Evolutionary conservation across 2,888 invertebrate genomes (phyloP).

Genomic region (Mesorhabditis belari): DNA sequence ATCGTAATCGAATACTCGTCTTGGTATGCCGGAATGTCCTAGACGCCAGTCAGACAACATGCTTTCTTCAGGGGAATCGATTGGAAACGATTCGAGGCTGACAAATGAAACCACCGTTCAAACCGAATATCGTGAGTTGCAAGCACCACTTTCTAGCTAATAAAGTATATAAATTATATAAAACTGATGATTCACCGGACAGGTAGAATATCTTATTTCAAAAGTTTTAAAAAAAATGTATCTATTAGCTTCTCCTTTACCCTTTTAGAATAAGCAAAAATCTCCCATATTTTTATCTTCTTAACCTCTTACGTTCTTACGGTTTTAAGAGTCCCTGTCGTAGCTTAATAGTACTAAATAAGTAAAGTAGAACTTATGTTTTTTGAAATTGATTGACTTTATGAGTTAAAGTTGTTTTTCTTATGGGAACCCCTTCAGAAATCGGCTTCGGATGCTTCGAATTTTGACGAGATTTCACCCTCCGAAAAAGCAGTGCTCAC

Average conservation of each 20-base stretch:
- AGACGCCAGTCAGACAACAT: conserved; percentile 84
- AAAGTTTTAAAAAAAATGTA: not conserved
- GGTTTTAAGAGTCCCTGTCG: too few relatives aligned
- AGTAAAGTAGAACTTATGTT: too few relatives aligned
- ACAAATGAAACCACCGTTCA: conserved; percentile 84
- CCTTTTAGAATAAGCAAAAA: too few relatives aligned
- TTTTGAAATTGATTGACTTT: too few relatives aligned
- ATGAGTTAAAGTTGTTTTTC: too few relatives aligned
- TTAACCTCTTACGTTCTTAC: too few relatives aligned
- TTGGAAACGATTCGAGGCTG: conserved; percentile 84
- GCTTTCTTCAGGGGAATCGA: conserved; percentile 80
- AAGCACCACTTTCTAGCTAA: too few relatives aligned
- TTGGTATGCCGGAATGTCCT: conserved; percentile 79
- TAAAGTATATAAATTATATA: not conserved
- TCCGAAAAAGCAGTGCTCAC: conserved; percentile 84
- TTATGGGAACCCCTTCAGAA: too few relatives aligned
- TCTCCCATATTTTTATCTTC: too few relatives aligned
- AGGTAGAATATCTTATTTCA: too few relatives aligned
- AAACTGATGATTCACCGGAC: too few relatives aligned
- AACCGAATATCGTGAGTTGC: conserved; percentile 77
- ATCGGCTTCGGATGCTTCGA: conserved; percentile 86
- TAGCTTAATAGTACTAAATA: too few relatives aligned
- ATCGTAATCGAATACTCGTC: conserved; percentile 80
- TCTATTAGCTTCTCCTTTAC: not conserved
- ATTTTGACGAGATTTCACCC: conserved; percentile 95